A percentile compares a stretch with the other conserved stretches of the same genome.
phyloP scores from a whole-genome alignment of 92 coral and sea anemone species.

The Siderastrea siderea region DNA sequence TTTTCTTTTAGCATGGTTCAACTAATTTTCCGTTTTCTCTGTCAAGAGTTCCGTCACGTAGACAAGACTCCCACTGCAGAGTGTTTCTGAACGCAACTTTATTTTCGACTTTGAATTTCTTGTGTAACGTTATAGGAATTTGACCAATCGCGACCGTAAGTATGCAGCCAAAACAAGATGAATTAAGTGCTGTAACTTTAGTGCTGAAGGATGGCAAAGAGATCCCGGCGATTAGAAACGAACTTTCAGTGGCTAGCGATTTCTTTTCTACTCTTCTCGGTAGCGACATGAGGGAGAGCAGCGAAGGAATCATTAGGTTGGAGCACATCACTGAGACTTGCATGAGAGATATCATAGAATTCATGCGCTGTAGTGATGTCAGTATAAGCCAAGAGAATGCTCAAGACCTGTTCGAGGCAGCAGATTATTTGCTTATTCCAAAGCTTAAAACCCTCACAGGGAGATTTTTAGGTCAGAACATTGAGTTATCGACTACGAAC shows the following conservation, averaged over 20 bases:
- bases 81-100: too few relatives aligned
- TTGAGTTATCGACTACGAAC: not conserved
- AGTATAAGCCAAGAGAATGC: not conserved
- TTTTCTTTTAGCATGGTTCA: too few relatives aligned
- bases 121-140: too few relatives aligned
- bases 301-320: not conserved
- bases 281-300: constrained; percentile 10
- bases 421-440: not conserved
- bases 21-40: too few relatives aligned
- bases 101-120: too few relatives aligned
- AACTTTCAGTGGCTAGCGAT: not conserved
- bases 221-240: not conserved
- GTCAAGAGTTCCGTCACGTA: too few relatives aligned
- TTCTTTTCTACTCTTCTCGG: not conserved
- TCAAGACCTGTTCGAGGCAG: not conserved
- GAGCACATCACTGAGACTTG: not conserved
- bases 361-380: not conserved
- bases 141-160: too few relatives aligned
- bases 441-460: not conserved
- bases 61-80: too few relatives aligned
- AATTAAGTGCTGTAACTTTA: not conserved
- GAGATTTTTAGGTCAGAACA: not conserved
- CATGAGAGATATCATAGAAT: not conserved
- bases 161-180: not conserved
- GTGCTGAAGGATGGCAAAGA: not conserved